These are phyloP conservation scores for Pardalotus punctatus DNA, from an alignment of 2,113 vertebrate species.

Conservation along the genomic window DNA sequence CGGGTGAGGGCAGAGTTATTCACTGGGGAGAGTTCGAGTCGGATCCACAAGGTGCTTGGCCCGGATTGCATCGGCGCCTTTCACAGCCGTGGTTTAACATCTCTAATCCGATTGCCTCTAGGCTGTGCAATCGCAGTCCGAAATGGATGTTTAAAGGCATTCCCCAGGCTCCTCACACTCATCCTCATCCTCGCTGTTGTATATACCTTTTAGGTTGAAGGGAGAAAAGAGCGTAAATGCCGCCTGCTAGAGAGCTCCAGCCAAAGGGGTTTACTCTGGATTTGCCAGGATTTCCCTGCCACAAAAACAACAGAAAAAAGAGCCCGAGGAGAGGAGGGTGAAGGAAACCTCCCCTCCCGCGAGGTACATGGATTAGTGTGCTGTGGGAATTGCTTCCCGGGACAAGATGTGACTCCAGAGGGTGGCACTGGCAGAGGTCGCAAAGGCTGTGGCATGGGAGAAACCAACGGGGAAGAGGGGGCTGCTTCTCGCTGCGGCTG, in stretches of 20 bases:
- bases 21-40: not conserved
- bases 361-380: not conserved
- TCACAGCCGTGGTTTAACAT: not conserved
- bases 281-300: not conserved
- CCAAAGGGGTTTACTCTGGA: not conserved
- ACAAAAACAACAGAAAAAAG: not conserved
- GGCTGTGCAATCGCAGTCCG: accelerated
- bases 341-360: accelerated
- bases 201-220: not conserved
- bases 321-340: not conserved
- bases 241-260: not conserved
- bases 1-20: not conserved
- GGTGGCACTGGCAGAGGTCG: accelerated
- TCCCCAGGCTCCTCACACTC: not conserved
- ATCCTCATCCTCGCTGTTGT: not conserved
- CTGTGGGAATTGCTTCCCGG: not conserved
- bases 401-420: not conserved
- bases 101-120: not conserved
- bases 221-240: not conserved
- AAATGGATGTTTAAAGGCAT: not conserved
- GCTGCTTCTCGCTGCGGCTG: not conserved
- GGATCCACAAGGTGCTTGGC: accelerated
- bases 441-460: not conserved
- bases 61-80: accelerated
- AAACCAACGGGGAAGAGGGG: not conserved